Base-by-base conservation (phyloP, 2,888 invertebrate species). In the Frankliniella intonsa region DNA sequence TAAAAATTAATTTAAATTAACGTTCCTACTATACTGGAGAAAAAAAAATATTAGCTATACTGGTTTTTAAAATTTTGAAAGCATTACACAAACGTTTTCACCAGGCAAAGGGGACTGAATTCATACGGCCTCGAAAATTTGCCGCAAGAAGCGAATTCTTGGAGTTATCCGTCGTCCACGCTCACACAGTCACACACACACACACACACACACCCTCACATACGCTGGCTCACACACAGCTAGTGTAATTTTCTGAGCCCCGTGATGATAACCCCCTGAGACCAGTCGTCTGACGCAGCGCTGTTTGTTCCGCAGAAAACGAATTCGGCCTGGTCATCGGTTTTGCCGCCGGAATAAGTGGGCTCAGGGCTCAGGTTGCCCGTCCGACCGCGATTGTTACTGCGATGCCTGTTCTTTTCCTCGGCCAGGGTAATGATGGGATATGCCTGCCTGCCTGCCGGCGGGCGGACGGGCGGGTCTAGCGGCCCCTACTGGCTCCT, bases 241-340 rank as follows among this genome's bases (percentile, higher is more conserved):
- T 3, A 55, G 55, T 12, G 55, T 55, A 14, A 55, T 55, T 55
- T 55, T 10, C 55, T 19, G 2, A 55, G 55, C 19, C 55, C 17
- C 19, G 9, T 19, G 55, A 55, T 55, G 55, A 55, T 55, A 55
- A 55, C 19, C 17, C 55, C 17, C 14, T 10, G 19, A 19, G 55
- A 19, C 55, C 55, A 19, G 55, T 19, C 55, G 55, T 19, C 38
- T 5, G 3, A 5, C 3, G 5, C 3, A 38, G 38, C 38, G 38
- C 38, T 38, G 38, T 38, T 38, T 38, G 69, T 76, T 76, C 69
- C 69, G 69, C 22, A 25, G 69, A 76, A 69, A 76, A 76, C 22
- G 69, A 76, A 76, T 76, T 76, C 25, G 69, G 69, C 25, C 25
- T 22, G 69, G 69, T 76, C 69, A 76, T 76, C 69, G 69, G 69